Conservation (phyloP, 2,113 vertebrate genomes). For the Notothenia coriiceps region DNA sequence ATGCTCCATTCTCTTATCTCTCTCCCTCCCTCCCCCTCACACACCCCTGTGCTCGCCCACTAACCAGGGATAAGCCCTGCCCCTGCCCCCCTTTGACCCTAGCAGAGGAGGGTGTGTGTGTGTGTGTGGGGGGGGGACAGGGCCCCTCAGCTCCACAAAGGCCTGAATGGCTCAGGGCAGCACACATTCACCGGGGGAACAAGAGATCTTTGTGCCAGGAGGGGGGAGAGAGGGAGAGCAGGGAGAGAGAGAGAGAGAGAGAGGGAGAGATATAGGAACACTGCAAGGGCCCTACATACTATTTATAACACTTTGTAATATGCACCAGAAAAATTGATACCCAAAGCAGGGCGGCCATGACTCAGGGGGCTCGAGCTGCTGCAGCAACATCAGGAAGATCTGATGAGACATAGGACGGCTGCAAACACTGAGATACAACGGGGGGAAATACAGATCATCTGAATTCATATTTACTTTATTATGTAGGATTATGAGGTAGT, state of each 20-base stretch:
- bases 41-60: conserved; percentile 58
- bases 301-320: conserved; percentile 81
- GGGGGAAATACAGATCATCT: background rate
- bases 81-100: conserved; percentile 84
- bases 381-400: background rate
- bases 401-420: background rate
- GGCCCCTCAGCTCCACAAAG: conserved; percentile 82
- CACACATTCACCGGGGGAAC: conserved; percentile 83
- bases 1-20: conserved; percentile 60
- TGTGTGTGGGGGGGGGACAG: conserved; percentile 18
- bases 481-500: background rate
- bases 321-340: conserved; percentile 77
- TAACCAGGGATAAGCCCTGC: conserved; percentile 79
- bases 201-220: conserved; percentile 85
- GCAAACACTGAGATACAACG: background rate
- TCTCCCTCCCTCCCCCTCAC: conserved; percentile 17
- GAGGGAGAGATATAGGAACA: conserved; percentile 52
- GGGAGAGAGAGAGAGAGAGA: conserved; percentile 17
- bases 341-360: conserved; percentile 59
- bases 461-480: background rate
- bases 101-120: conserved; percentile 56
- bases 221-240: conserved; percentile 47
- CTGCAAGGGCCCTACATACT: conserved; percentile 72
- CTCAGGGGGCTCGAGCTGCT: conserved; percentile 52
- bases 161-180: conserved; percentile 85